These are phyloP conservation scores for Sphaerophoria taeniata DNA, from an alignment of 2,888 invertebrate genomes.

Conservation along the genomic window DNA sequence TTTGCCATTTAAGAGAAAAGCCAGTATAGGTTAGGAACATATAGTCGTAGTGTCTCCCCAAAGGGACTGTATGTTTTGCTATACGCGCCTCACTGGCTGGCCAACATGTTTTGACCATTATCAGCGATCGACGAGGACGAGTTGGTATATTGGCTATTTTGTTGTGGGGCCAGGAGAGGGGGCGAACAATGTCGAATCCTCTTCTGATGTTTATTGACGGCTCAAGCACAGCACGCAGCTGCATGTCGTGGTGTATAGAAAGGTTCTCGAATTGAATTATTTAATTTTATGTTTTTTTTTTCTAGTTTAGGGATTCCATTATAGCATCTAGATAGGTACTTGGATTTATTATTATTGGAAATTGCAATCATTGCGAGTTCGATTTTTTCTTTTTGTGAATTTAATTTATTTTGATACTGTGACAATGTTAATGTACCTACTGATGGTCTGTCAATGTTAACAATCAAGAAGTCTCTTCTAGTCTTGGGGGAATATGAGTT, in stretches of 20 bases:
- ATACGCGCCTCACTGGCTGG: conserved; percentile 61
- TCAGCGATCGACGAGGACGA: conserved; percentile 19
- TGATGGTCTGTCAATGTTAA: conserved; percentile 41
- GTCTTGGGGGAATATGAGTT: conserved; percentile 48
- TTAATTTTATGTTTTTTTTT: conserved; percentile 20
- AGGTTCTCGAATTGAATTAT: conserved; percentile 52
- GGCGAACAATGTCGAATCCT: conserved; percentile 44
- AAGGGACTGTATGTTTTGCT: conserved; percentile 59
- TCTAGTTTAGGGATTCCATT: neutral
- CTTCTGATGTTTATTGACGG: conserved; percentile 28
- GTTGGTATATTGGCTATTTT: conserved; percentile 15
- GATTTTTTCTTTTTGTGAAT: conserved; percentile 5
- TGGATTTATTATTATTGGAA: conserved; percentile 7
- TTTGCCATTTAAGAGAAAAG: conserved; percentile 62
- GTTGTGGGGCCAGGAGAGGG: too few relatives aligned
- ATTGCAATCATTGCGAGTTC: conserved; percentile 10
- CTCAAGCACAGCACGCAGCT: conserved; percentile 41
- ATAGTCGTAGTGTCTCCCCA: too few relatives aligned
- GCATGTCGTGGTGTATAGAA: conserved; percentile 33
- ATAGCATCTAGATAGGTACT: neutral
- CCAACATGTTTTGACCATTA: conserved; percentile 68
- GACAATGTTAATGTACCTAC: conserved; percentile 48
- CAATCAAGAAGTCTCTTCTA: too few relatives aligned
- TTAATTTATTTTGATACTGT: conserved; percentile 50
- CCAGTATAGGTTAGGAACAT: conserved; percentile 45